Conservation (phyloP, 2,888 invertebrate species). For the Philereme transversata region DNA sequence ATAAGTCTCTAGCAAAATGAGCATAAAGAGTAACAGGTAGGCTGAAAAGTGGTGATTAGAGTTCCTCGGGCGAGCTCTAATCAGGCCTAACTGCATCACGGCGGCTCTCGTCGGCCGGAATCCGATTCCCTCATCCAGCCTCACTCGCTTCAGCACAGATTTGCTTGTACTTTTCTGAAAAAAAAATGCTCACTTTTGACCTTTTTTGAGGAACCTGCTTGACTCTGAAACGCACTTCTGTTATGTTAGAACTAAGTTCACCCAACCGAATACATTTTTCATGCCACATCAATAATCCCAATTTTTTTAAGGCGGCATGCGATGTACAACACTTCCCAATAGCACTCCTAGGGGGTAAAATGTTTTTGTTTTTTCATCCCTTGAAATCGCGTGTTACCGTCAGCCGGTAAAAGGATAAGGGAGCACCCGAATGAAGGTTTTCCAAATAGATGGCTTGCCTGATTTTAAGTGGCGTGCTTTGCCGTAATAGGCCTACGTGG, state of each 20-base stretch:
- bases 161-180: background rate
- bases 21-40: background rate
- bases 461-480: background rate
- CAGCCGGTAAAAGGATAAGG: background rate
- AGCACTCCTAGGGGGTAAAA: too few relatives aligned
- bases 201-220: too few relatives aligned
- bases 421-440: background rate
- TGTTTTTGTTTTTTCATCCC: too few relatives aligned
- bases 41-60: constrained; percentile 3
- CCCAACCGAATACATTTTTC: too few relatives aligned
- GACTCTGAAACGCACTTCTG: too few relatives aligned
- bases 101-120: background rate
- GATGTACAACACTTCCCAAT: too few relatives aligned
- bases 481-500: too few relatives aligned
- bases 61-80: background rate
- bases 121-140: background rate
- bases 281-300: too few relatives aligned
- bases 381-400: too few relatives aligned
- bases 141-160: background rate
- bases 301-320: too few relatives aligned
- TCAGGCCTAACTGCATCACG: constrained; percentile 3
- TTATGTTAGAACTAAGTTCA: too few relatives aligned
- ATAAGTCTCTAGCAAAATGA: background rate
- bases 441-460: background rate
- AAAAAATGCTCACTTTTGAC: too few relatives aligned